A percentile compares a stretch with the other conserved stretches of the same genome.
These are phyloP conservation scores for Drosophila ustulata DNA, from an alignment of 2,888 invertebrate genomes.

Conservation along the genomic window DNA sequence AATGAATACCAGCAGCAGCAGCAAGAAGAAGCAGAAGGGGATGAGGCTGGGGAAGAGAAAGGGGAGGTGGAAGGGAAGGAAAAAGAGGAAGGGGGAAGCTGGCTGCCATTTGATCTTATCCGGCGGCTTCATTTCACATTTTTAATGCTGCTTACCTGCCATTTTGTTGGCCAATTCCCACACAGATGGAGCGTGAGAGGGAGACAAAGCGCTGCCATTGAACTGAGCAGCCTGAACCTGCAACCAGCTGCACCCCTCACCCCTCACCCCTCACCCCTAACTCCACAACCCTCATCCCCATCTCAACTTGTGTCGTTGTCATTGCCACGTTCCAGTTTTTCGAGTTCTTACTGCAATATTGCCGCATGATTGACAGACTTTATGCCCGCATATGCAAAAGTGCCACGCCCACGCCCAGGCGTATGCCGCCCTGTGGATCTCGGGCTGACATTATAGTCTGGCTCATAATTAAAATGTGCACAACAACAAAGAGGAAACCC, in stretches of 20 bases:
- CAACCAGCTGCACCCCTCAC: neutral
- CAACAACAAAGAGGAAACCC: slow-evolving; percentile 16
- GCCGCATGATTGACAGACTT: slow-evolving; percentile 63
- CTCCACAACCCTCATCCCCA: neutral
- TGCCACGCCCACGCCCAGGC: slow-evolving; percentile 7
- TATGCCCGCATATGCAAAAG: slow-evolving; percentile 40
- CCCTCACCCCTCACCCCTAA: too few species aligned
- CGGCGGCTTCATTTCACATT: slow-evolving; percentile 47
- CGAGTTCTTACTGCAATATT: slow-evolving; percentile 47
- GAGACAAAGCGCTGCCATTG: slow-evolving; percentile 33
- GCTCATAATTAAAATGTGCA: slow-evolving; percentile 65
- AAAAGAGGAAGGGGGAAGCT: neutral
- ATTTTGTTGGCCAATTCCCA: slow-evolving; percentile 47
- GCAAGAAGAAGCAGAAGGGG: neutral
- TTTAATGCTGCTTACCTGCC: slow-evolving; percentile 54
- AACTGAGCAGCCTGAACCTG: slow-evolving; percentile 7
- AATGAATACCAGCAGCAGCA: slow-evolving; percentile 38
- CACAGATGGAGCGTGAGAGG: slow-evolving; percentile 3
- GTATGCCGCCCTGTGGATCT: neutral
- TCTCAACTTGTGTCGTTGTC: neutral
- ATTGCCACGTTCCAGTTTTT: slow-evolving; percentile 18
- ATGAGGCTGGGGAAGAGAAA: too few species aligned
- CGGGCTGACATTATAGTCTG: slow-evolving; percentile 43
- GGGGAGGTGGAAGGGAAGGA: neutral
- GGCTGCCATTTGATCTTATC: slow-evolving; percentile 47